Percentiles rank a stretch among this genome's conserved stretches.
Conservation (phyloP, 2,888 invertebrate genomes). For the Camponotus fellah region DNA sequence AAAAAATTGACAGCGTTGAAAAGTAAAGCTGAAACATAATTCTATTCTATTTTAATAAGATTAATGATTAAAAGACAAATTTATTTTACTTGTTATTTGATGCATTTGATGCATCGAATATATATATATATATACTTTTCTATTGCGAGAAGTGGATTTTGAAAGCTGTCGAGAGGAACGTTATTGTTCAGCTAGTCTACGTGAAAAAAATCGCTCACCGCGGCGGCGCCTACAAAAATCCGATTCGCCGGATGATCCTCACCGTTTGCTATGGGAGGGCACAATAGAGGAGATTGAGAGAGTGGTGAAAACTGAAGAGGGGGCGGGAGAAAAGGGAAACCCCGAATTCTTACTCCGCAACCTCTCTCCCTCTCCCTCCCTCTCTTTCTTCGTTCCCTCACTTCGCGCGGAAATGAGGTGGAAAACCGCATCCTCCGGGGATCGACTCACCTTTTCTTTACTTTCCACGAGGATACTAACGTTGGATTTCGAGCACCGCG, state of each 20-base stretch:
- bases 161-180: constrained; percentile 19
- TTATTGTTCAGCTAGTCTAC: constrained; percentile 9
- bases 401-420: constrained; percentile 84
- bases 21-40: neutral
- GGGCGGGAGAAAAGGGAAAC: constrained; percentile 61
- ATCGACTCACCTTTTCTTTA: constrained; percentile 71
- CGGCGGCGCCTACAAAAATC: constrained; percentile 78
- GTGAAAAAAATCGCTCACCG: constrained; percentile 50
- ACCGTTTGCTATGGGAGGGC: constrained; percentile 62
- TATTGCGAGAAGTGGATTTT: constrained; percentile 24
- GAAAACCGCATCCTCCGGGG: constrained; percentile 82
- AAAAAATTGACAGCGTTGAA: neutral
- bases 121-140: neutral
- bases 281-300: constrained; percentile 74
- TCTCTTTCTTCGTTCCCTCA: constrained; percentile 77
- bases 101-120: neutral
- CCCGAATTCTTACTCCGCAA: constrained; percentile 77
- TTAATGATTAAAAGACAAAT: neutral
- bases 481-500: constrained; percentile 70
- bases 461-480: constrained; percentile 72
- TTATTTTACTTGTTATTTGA: neutral
- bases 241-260: constrained; percentile 82
- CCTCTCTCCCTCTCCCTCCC: constrained; percentile 61
- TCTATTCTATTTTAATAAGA: neutral
- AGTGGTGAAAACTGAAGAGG: constrained; percentile 47